phyloP scores from a whole-genome alignment of 2,888 invertebrate species.

The Automeris io region DNA sequence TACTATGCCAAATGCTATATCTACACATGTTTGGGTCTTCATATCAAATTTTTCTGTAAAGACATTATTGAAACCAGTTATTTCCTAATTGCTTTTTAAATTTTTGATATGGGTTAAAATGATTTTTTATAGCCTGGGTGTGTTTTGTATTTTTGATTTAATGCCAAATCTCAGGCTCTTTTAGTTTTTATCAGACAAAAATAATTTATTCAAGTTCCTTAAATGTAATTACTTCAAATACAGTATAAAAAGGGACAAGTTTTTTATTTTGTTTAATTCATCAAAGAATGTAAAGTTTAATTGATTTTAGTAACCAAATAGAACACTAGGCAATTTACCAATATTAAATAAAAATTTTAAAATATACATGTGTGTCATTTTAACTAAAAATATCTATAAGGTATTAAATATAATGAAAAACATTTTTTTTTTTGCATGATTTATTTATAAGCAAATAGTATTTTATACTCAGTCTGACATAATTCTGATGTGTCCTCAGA shows the following conservation, averaged over 20 bases:
- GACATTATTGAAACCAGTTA: constrained; percentile 47
- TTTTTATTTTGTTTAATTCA: too few species aligned
- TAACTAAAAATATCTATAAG: neutral
- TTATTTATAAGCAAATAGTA: constrained; percentile 67
- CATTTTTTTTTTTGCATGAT: constrained; percentile 32
- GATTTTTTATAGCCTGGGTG: too few species aligned
- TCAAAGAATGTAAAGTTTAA: too few species aligned
- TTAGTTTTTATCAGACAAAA: too few species aligned
- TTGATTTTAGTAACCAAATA: too few species aligned
- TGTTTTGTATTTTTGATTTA: too few species aligned
- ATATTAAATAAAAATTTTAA: neutral
- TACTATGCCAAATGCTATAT: constrained; percentile 57
- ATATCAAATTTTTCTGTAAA: constrained; percentile 64
- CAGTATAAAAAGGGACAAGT: too few species aligned
- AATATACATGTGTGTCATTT: neutral
- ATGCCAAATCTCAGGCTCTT: too few species aligned
- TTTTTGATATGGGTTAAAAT: neutral
- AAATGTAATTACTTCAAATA: too few species aligned
- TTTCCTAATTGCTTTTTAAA: constrained; percentile 3
- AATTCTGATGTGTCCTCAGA: constrained; percentile 52
- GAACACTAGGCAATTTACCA: too few species aligned
- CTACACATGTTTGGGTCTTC: constrained; percentile 64
- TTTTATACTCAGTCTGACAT: constrained; percentile 71
- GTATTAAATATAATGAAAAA: neutral
- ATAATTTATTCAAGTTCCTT: too few species aligned